Evolutionary conservation across 2,797 vertebrate species (phyloP).

Genomic region (Nannoperca obscura): DNA sequence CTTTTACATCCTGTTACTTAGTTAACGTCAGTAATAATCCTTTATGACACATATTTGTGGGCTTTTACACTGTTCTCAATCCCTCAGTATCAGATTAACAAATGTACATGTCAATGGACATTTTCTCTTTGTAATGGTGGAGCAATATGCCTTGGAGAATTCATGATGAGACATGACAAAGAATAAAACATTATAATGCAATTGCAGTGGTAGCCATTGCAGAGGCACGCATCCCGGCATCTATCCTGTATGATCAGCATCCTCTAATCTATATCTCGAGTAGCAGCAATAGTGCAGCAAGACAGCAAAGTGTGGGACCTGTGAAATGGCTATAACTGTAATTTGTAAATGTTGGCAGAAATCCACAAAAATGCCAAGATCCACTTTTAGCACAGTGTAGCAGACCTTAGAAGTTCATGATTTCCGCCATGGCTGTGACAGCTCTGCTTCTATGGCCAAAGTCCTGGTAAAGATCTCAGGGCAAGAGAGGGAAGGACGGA

Average conservation of each 20-base stretch:
- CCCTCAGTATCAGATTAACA: slow-evolving; percentile 33
- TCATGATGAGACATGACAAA: slow-evolving; percentile 41
- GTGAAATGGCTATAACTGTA: slow-evolving; percentile 68
- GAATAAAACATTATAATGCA: slow-evolving; percentile 37
- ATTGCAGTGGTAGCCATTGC: slow-evolving; percentile 55
- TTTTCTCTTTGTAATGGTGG: slow-evolving; percentile 24
- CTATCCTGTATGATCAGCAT: slow-evolving; percentile 17
- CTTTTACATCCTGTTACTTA: slow-evolving; percentile 11
- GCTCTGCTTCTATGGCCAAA: slow-evolving; percentile 80
- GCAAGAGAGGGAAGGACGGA: slow-evolving; percentile 51
- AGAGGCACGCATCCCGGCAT: slow-evolving; percentile 44
- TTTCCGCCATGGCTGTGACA: slow-evolving; percentile 71
- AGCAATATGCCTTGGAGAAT: slow-evolving; percentile 14
- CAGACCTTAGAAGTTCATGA: slow-evolving; percentile 74
- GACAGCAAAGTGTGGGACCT: slow-evolving; percentile 40
- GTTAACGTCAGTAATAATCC: slow-evolving; percentile 8
- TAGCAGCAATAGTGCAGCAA: slow-evolving; percentile 24
- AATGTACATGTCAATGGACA: slow-evolving; percentile 31
- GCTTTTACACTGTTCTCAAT: slow-evolving; percentile 17
- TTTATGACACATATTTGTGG: slow-evolving; percentile 23
- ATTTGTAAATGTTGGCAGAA: slow-evolving; percentile 61
- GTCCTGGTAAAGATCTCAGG: slow-evolving; percentile 75
- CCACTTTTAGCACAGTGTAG: slow-evolving; percentile 71
- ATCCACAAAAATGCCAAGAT: slow-evolving; percentile 62
- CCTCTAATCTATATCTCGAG: slow-evolving; percentile 21